phyloP scores from a whole-genome alignment of 1,140 invertebrate genomes.

The Penaeus vannamei region DNA sequence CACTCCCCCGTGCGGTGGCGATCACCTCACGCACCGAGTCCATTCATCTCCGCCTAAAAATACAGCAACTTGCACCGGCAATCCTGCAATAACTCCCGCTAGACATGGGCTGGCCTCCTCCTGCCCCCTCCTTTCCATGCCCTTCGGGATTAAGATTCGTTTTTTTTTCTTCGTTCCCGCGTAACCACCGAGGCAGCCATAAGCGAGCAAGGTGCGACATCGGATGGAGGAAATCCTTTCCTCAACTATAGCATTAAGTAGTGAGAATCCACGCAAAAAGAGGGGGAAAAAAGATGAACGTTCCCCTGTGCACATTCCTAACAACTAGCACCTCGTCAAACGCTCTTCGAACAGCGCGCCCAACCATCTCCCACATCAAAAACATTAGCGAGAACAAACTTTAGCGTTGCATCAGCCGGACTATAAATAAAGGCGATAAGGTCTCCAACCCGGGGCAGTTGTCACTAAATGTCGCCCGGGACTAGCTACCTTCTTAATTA shows the following conservation, averaged over 20 bases:
- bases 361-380: constrained; percentile 27
- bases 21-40: no score
- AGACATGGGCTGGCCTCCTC: no score
- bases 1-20: no score
- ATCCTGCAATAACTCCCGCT: no score
- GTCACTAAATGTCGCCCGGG: constrained; percentile 62
- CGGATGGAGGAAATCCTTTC: not conserved
- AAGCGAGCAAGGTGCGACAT: no score
- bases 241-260: constrained; percentile 23
- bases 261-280: not conserved
- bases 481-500: constrained; percentile 66
- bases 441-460: constrained; percentile 62
- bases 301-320: constrained; percentile 15
- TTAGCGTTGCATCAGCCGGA: constrained; percentile 51
- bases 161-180: no score
- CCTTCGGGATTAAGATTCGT: no score
- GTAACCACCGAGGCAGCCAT: no score
- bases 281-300: not conserved
- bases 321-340: constrained; percentile 26
- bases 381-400: constrained; percentile 59
- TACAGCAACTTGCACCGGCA: no score
- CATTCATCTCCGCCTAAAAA: no score
- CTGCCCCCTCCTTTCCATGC: no score
- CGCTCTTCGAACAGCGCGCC: constrained; percentile 24
- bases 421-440: constrained; percentile 58